These are phyloP conservation scores for Colistium nudipinnis DNA, from an alignment of 2,113 vertebrate genomes.

Conservation along the genomic window DNA sequence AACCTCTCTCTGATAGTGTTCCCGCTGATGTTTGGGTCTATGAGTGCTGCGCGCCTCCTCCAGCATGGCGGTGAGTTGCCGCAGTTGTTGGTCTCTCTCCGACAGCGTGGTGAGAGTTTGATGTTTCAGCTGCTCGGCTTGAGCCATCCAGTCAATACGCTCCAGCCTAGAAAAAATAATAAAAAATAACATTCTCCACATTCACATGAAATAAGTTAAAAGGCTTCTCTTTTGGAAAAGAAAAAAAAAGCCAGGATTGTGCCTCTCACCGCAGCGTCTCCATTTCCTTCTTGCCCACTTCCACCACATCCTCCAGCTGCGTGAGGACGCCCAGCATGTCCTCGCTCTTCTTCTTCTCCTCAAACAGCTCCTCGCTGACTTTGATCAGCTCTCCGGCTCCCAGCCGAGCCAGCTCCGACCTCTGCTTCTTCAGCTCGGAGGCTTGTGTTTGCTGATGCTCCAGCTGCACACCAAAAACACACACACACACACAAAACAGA, in stretches of 20 bases:
- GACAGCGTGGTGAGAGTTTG: conserved; percentile 86
- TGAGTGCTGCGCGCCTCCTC: conserved; percentile 75
- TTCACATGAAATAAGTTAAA: neutral
- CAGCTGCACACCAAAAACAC: conserved; percentile 77
- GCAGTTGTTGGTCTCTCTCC: conserved; percentile 87
- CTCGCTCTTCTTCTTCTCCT: conserved; percentile 70
- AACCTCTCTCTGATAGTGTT: conserved; percentile 83
- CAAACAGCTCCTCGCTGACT: conserved; percentile 81
- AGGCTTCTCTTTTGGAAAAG: neutral
- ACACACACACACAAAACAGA: neutral
- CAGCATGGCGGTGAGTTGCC: conserved; percentile 78
- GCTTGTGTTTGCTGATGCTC: conserved; percentile 87
- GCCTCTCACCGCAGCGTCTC: conserved; percentile 74
- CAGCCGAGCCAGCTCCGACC: conserved; percentile 83
- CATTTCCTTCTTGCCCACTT: conserved; percentile 74
- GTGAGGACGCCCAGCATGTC: conserved; percentile 61
- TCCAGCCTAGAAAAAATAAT: conserved; percentile 75
- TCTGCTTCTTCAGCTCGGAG: conserved; percentile 85
- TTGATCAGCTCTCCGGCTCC: conserved; percentile 86
- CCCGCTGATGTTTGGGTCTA: conserved; percentile 65
- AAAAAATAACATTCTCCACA: neutral
- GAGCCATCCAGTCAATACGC: conserved; percentile 81
- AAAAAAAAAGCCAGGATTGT: neutral
- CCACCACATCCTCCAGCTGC: conserved; percentile 62
- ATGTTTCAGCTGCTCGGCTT: conserved; percentile 85